Evolutionary conservation across 2,888 invertebrate species (phyloP).

Genomic region (Zhuqinia jingwanae): DNA sequence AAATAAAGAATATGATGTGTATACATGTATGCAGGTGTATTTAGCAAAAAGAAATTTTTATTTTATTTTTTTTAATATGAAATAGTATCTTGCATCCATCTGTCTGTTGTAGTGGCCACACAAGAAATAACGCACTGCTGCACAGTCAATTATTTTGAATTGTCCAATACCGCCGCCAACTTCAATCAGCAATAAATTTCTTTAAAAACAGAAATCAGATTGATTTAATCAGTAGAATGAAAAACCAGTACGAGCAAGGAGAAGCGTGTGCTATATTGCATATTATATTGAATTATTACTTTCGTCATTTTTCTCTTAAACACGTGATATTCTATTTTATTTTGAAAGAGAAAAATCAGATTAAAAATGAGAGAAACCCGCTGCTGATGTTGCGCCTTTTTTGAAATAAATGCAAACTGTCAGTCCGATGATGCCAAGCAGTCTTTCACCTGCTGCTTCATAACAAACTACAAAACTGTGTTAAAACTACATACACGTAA

Average conservation of each 20-base stretch:
- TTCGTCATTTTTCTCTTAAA: neutral
- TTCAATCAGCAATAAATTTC: conserved; percentile 36
- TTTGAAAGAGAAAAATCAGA: neutral
- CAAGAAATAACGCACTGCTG: neutral
- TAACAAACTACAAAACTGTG: too few species aligned
- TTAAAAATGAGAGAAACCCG: neutral
- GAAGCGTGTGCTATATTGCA: neutral
- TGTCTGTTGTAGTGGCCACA: too few species aligned
- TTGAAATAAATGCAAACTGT: neutral
- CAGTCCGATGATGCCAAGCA: conserved; percentile 15
- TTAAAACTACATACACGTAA: neutral
- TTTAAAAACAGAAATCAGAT: conserved; percentile 10
- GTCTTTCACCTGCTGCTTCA: conserved; percentile 21
- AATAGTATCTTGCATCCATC: neutral
- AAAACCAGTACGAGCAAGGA: too few species aligned
- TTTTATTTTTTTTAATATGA: conserved; percentile 2
- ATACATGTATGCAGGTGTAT: neutral
- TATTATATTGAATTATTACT: too few species aligned
- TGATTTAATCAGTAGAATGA: conserved; percentile 30
- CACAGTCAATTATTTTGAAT: neutral
- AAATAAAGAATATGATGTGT: neutral
- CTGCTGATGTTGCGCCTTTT: neutral
- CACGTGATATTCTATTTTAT: neutral
- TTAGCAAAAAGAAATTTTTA: conserved; percentile 32
- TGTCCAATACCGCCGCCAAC: conserved; percentile 3